Base-by-base conservation (phyloP, 2,888 invertebrate genomes). In the Brachyptera risi region DNA sequence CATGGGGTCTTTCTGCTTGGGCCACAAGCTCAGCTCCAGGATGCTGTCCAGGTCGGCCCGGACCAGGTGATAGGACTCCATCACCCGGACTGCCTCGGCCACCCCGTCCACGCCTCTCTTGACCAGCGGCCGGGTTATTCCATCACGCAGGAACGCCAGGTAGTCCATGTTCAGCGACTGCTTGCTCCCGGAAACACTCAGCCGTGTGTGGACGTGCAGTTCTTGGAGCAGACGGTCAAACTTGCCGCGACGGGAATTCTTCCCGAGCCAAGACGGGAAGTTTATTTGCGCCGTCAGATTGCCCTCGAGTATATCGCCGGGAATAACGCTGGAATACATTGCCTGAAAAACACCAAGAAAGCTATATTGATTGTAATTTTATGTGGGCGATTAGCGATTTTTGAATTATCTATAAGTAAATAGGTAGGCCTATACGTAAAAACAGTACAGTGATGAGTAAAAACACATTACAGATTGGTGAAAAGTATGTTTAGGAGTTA, bases 261-360 rank as follows among this genome's bases (percentile, higher is more conserved):
- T 94, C 1, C 99, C 99, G 58, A 99, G 84, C 97, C 98, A 99
- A 38, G 83, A 79, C 1, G 99, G 99, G 75, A 99, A 99, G 71
- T 88, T 87, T 19, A 96, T 88, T 79, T 88, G 88, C 0, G 83
- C 85, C 0, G 81, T 78, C 62, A 96, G 75, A 70, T 86, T 82
- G 0, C 98, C 98, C 24, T 86, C 81, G 83, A 98, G 83, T 59
- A 83, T 79, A 68, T 88, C 83, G 0, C 97, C 96, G 0, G 98
- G 98, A 59, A 97, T 79, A 42, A 96, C 93, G 13, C 93, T 92
- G 42, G 93, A 87, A 75, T 87, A 92, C 77, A 95, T 86, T 0
- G 95, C 96, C 82, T 94, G 86, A 0, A 31, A 31, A 5, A 31
- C 31, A 31, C 31, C 5, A 31, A 31, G 5, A 31, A n/a, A n/a